Conservation (phyloP, 1,140 invertebrate species). For the Atta cephalotes region DNA sequence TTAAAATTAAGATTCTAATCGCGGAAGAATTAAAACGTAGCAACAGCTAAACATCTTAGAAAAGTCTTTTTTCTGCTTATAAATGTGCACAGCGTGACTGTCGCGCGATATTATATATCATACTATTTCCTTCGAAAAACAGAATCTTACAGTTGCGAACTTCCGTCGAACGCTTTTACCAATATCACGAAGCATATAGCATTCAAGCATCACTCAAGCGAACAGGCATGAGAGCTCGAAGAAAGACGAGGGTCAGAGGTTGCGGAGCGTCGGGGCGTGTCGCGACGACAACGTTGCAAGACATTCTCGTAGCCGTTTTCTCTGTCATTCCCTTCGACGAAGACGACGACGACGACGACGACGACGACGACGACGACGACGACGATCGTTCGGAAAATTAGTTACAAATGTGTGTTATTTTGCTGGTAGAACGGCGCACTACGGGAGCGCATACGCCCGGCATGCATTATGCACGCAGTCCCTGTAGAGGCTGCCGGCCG, state of each 20-base stretch:
- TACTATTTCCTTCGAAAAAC: slow-evolving; percentile 27
- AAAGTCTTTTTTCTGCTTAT: neutral
- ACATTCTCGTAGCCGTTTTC: slow-evolving; percentile 9
- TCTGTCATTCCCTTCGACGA: slow-evolving; percentile 38
- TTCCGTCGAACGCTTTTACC: slow-evolving; percentile 35
- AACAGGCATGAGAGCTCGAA: neutral
- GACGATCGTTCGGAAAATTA: slow-evolving; percentile 82
- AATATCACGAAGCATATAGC: neutral
- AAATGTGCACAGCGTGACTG: neutral
- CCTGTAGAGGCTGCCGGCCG: slow-evolving; percentile 74
- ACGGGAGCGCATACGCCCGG: slow-evolving; percentile 68
- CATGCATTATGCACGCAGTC: slow-evolving; percentile 82
- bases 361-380: slow-evolving; percentile 10
- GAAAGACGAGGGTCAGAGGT: slow-evolving; percentile 10
- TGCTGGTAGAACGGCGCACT: slow-evolving; percentile 73
- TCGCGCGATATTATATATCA: neutral
- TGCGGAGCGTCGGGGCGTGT: slow-evolving; percentile 26
- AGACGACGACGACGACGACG: slow-evolving; percentile 68
- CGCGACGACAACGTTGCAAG: slow-evolving; percentile 44
- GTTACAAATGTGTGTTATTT: slow-evolving; percentile 84
- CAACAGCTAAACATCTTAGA: neutral
- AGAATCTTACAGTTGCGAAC: slow-evolving; percentile 38
- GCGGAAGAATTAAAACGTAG: neutral
- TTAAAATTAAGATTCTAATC: neutral
- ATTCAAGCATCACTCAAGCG: slow-evolving; percentile 35